phyloP scores from a whole-genome alignment of 2,113 vertebrate genomes.

The Todiramphus chloris region DNA sequence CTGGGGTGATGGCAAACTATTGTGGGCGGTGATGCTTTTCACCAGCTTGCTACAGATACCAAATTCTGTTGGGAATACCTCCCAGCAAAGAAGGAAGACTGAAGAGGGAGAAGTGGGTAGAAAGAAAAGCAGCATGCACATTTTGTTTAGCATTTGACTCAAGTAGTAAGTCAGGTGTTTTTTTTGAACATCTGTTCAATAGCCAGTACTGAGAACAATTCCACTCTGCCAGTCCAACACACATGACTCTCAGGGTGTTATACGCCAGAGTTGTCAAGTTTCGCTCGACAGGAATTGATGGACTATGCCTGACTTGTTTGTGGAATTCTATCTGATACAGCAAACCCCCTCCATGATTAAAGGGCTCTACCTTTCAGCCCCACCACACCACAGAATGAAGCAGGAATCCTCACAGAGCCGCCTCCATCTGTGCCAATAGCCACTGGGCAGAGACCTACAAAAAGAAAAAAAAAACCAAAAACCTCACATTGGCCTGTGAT shows the following conservation, averaged over 20 bases:
- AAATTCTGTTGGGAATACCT: background rate
- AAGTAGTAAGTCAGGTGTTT: background rate
- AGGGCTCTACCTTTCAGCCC: slow-evolving; percentile 69
- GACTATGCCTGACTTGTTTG: background rate
- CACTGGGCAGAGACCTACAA: slow-evolving; percentile 68
- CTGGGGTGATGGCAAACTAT: background rate
- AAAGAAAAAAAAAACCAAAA: background rate
- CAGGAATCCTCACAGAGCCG: slow-evolving; percentile 70
- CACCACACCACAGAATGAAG: slow-evolving; percentile 69
- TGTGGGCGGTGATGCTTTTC: background rate
- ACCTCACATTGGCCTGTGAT: background rate
- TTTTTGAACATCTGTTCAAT: background rate
- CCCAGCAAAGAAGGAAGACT: background rate
- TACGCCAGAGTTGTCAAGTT: background rate
- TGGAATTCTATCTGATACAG: background rate
- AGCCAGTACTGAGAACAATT: background rate
- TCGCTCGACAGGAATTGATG: background rate
- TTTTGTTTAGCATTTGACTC: background rate
- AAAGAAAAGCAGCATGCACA: background rate
- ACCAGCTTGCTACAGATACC: background rate
- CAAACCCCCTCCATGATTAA: background rate
- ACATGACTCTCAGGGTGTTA: background rate
- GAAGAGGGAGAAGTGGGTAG: background rate
- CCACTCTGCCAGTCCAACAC: background rate
- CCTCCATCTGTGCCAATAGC: slow-evolving; percentile 71